Conservation (phyloP, 2,113 vertebrate genomes). For the Cinclus cinclus region DNA sequence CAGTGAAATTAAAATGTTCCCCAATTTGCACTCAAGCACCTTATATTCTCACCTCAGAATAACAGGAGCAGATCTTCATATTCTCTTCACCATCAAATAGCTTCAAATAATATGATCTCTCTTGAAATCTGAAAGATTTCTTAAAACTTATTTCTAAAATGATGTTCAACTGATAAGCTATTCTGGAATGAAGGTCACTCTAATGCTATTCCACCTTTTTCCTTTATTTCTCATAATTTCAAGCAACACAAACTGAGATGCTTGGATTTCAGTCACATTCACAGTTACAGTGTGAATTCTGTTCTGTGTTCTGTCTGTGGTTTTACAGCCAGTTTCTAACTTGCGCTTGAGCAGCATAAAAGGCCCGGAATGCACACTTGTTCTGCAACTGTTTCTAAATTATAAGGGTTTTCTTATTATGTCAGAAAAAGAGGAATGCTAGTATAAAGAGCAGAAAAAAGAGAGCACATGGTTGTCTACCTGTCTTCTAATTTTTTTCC, state of each 20-base stretch:
- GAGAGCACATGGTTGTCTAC: neutral
- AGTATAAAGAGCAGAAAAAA: neutral
- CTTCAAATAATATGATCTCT: neutral
- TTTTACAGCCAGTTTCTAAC: neutral
- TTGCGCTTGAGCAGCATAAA: neutral
- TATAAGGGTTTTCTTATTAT: neutral
- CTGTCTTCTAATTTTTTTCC: neutral
- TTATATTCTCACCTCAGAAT: neutral
- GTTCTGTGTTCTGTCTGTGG: neutral
- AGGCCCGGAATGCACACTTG: rapidly evolving
- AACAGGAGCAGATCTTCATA: neutral
- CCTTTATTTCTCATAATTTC: neutral
- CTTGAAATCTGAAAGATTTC: neutral
- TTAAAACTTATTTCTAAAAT: neutral
- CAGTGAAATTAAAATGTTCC: neutral
- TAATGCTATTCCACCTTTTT: neutral
- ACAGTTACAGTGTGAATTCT: neutral
- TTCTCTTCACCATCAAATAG: neutral
- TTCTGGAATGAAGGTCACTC: neutral
- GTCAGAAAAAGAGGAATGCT: neutral
- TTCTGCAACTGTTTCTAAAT: neutral
- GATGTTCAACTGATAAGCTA: too few species aligned
- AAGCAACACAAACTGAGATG: neutral
- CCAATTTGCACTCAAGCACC: neutral
- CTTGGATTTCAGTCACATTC: neutral